Percentiles rank a stretch among this genome's conserved stretches.
Conservation (phyloP, 2,797 vertebrate genomes). For the Myotis planiceps region DNA sequence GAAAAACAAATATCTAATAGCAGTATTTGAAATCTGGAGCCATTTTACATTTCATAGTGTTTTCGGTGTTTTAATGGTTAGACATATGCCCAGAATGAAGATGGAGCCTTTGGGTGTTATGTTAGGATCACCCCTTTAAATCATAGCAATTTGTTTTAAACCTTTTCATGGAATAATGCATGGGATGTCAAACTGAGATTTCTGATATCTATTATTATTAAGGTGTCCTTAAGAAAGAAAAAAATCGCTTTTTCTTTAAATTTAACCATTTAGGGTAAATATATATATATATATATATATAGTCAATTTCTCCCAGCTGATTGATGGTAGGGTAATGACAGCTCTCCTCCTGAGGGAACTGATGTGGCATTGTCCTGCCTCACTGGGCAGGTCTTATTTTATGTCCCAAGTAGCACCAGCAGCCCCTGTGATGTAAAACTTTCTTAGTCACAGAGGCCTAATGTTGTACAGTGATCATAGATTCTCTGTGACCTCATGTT, state of each 20-base stretch:
- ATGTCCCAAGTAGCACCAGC: neutral
- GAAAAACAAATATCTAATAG: neutral
- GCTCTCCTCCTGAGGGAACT: neutral
- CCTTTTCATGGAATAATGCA: neutral
- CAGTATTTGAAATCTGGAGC: neutral
- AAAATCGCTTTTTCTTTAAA: neutral
- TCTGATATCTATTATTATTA: conserved; percentile 13
- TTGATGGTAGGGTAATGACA: neutral
- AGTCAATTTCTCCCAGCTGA: neutral
- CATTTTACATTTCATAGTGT: neutral
- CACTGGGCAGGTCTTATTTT: neutral
- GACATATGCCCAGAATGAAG: neutral
- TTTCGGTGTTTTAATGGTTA: neutral
- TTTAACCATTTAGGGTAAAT: neutral
- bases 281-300: neutral
- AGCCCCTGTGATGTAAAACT: neutral
- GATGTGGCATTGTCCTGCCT: neutral
- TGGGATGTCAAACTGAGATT: neutral
- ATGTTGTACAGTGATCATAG: neutral
- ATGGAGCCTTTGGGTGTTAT: neutral
- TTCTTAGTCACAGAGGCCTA: neutral
- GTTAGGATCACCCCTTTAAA: conserved; percentile 26
- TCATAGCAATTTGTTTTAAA: conserved; percentile 11
- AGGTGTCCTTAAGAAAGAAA: neutral
- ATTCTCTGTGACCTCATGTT: neutral